These are phyloP conservation scores for Cantharis rustica DNA, from an alignment of 2,888 invertebrate genomes.

Conservation along the genomic window DNA sequence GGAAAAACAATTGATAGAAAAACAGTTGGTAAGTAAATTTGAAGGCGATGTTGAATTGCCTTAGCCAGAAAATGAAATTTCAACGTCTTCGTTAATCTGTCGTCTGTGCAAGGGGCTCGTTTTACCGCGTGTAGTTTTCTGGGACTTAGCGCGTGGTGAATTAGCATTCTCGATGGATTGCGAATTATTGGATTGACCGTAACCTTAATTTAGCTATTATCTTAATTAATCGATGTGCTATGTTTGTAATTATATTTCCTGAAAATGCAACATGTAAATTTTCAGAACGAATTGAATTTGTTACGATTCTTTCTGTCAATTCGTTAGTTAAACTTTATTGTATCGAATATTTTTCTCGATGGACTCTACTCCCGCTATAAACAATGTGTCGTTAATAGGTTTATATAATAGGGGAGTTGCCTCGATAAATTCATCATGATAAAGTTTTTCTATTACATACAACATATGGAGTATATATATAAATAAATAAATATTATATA, in stretches of 20 bases:
- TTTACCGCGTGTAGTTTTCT: constrained; percentile 59
- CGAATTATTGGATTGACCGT: constrained; percentile 30
- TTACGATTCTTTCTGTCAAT: constrained; percentile 38
- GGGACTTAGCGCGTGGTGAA: constrained; percentile 51
- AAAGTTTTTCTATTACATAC: constrained; percentile 29
- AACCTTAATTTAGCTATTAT: constrained; percentile 51
- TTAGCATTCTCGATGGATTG: constrained; percentile 32
- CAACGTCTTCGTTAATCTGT: constrained; percentile 57
- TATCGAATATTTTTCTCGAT: constrained; percentile 4
- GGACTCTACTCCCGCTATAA: constrained; percentile 5
- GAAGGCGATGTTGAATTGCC: constrained; percentile 43
- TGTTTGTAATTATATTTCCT: constrained; percentile 53
- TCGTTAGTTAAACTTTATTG: constrained; percentile 16
- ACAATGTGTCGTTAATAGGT: constrained; percentile 11
- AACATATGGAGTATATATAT: constrained; percentile 49
- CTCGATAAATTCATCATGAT: constrained; percentile 15
- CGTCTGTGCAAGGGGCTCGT: constrained; percentile 62
- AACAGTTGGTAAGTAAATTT: constrained; percentile 3
- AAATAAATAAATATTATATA: neutral
- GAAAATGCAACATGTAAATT: constrained; percentile 38
- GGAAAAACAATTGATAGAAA: constrained; percentile 23
- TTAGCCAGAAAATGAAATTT: constrained; percentile 50
- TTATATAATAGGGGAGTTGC: constrained; percentile 5
- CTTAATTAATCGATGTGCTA: constrained; percentile 53
- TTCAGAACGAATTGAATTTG: constrained; percentile 39